phyloP scores from a whole-genome alignment of 2,113 vertebrate species.

The Pundamilia nyererei region DNA sequence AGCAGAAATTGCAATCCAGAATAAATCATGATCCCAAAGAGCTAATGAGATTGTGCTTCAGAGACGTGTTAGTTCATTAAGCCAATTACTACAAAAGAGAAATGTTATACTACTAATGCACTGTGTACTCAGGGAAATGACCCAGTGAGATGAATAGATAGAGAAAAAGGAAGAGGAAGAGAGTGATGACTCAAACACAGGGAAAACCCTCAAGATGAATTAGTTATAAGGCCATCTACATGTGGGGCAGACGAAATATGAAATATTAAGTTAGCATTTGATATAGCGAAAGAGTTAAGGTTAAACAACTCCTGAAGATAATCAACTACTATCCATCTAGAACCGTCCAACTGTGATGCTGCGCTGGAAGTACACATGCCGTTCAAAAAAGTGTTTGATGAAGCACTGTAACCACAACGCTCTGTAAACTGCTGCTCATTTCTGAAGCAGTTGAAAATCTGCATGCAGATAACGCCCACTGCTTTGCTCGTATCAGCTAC shows the following conservation, averaged over 20 bases:
- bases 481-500: slow-evolving; percentile 17
- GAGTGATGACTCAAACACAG: slow-evolving; percentile 24
- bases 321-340: neutral
- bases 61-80: neutral
- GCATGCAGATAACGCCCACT: slow-evolving; percentile 32
- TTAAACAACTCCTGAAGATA: slow-evolving; percentile 26
- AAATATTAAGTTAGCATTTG: slow-evolving; percentile 67
- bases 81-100: neutral
- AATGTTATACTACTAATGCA: neutral
- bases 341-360: neutral
- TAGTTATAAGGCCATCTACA: slow-evolving; percentile 65
- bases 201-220: slow-evolving; percentile 64
- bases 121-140: neutral
- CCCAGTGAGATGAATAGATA: neutral
- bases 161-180: neutral
- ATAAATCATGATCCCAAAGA: slow-evolving; percentile 7
- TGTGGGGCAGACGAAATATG: slow-evolving; percentile 58
- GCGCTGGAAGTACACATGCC: neutral
- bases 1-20: neutral
- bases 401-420: neutral
- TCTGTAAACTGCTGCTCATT: neutral
- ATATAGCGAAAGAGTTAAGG: slow-evolving; percentile 36
- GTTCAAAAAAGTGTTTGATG: slow-evolving; percentile 14
- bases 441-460: slow-evolving; percentile 23
- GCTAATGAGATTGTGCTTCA: neutral